Percentiles rank a stretch among this genome's conserved stretches.
Evolutionary conservation across 2,113 vertebrate species (phyloP).

Genomic region (Anolis carolinensis): DNA sequence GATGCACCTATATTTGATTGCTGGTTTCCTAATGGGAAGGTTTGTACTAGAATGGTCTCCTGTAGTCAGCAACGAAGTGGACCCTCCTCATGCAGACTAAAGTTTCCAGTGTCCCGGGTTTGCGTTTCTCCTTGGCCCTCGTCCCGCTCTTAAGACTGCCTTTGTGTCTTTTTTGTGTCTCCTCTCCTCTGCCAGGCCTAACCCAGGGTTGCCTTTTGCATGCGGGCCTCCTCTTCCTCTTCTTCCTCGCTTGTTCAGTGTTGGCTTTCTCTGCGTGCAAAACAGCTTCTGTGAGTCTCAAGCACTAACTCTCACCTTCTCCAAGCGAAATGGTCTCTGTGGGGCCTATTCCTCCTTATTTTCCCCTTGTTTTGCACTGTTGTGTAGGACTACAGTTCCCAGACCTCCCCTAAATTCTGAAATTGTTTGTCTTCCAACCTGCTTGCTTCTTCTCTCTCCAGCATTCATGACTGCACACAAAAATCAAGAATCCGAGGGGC

Average conservation of each 20-base stretch:
- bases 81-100: no score
- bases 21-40: neutral
- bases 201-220: neutral
- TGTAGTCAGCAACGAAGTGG: no score
- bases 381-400: no score
- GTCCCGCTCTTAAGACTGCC: neutral
- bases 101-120: no score
- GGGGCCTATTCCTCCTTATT: neutral
- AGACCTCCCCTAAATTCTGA: no score
- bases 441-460: no score
- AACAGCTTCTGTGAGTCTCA: neutral
- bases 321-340: no score
- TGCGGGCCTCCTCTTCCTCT: neutral
- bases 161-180: slow-evolving; percentile 11
- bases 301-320: neutral
- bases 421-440: neutral
- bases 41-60: neutral
- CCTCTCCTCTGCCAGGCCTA: neutral
- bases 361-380: no score
- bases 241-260: neutral
- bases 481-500: no score
- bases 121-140: neutral
- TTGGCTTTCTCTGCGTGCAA: neutral
- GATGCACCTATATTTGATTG: no score
- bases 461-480: no score